Base-by-base conservation (phyloP, 2,888 invertebrate genomes). In the Heterodera filipjevi region DNA sequence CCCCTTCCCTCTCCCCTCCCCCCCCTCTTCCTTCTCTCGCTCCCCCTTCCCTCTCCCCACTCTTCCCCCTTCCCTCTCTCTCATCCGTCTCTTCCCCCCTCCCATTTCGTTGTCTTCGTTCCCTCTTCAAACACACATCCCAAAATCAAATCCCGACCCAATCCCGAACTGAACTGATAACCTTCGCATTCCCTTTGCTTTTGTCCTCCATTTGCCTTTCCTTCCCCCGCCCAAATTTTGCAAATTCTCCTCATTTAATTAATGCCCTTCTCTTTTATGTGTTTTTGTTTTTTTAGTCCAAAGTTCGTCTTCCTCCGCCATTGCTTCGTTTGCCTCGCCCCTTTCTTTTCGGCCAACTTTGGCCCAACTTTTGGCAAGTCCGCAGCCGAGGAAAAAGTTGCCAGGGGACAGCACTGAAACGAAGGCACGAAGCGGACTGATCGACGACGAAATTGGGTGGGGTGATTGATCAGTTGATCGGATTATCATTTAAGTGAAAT, bases 391-490 rank as follows among this genome's bases (percentile, higher is more conserved):
- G 66, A 76, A 27, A 19, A 59, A 27, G 27, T 35, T 12, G 76
- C 35, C 66, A 14, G 66, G n/a, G 44, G 32, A 32, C 64, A 66
- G 35, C 66, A 66, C 46, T 5, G 35, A 16, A 16, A 27, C n/a
- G 33, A 49, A 49, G 39, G 76, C 35, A 12, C 64, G 76, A 39
- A 76, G 76, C 44, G 76, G 76, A 66, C 76, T 76, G 46, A 76
- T 76, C 66, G 76, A 76, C 66, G 76, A 76, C 66, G 76, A 76
- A 76, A 76, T 76, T 35, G 66, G 44, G 76, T 76, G 49, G 49
- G 66, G 16, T 2, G 32, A 35, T 35, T 30, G 66, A 32, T 66
- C 66, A 16, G n/a, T 1, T 66, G 22, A 53, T 66, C 27, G 27
- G 30, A 16, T 66, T 32, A 66, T 16, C n/a, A 30, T 30, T 66